Conservation (phyloP, 2,888 invertebrate genomes). For the Podotricha telesiphe region DNA sequence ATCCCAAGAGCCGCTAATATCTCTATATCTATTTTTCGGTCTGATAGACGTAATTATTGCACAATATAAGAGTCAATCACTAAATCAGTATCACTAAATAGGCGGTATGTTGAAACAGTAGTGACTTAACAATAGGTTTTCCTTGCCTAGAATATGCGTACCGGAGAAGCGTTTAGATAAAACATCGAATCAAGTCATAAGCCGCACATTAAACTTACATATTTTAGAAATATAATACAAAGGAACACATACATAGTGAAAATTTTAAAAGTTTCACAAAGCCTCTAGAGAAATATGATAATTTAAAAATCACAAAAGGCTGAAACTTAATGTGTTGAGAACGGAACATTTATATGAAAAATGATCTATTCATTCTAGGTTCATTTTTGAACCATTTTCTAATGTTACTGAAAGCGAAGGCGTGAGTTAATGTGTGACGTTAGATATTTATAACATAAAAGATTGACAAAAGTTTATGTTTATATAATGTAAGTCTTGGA, state of each 20-base stretch:
- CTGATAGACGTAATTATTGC: too few relatives aligned
- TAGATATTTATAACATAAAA: neutral
- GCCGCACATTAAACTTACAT: neutral
- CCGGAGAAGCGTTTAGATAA: too few relatives aligned
- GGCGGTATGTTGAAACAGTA: too few relatives aligned
- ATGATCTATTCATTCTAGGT: constrained; percentile 18
- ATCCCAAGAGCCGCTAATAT: too few relatives aligned
- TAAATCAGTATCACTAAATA: too few relatives aligned
- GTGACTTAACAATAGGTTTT: too few relatives aligned
- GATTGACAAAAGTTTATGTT: neutral
- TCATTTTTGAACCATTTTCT: constrained; percentile 23
- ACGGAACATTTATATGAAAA: constrained; percentile 26
- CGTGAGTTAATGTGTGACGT: neutral
- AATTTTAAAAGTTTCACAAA: neutral
- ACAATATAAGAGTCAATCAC: too few relatives aligned
- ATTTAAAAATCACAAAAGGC: constrained; percentile 17
- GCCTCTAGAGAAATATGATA: constrained; percentile 7
- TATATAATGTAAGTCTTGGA: too few relatives aligned
- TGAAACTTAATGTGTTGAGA: constrained; percentile 20
- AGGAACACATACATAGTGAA: neutral
- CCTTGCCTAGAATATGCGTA: too few relatives aligned
- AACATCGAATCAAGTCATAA: too few relatives aligned
- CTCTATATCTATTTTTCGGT: too few relatives aligned
- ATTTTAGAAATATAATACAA: neutral
- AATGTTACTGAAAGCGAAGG: constrained; percentile 12